Evolutionary conservation across 1,140 invertebrate species (phyloP).

Genomic region (Psilanteris sp.): DNA sequence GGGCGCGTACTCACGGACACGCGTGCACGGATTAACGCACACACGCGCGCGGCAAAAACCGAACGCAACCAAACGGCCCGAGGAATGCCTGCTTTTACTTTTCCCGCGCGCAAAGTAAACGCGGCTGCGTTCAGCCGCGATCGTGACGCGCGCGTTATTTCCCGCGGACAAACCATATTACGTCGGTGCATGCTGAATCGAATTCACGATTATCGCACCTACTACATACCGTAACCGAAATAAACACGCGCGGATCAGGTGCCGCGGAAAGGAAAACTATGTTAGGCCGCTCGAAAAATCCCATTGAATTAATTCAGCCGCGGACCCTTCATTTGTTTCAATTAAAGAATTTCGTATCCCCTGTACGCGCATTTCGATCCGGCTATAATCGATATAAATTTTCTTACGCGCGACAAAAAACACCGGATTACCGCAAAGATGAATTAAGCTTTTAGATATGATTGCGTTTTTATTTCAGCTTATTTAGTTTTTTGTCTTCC

Average conservation of each 20-base stretch:
- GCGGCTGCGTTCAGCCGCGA: slow-evolving; percentile 44
- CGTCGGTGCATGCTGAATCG: slow-evolving; percentile 42
- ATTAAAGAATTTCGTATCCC: slow-evolving; percentile 25
- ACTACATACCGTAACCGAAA: slow-evolving; percentile 46
- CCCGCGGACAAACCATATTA: slow-evolving; percentile 41
- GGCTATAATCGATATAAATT: slow-evolving; percentile 34
- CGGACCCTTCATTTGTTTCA: slow-evolving; percentile 10
- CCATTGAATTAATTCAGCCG: slow-evolving; percentile 46
- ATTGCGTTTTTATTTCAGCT: too few relatives aligned
- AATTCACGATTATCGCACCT: slow-evolving; percentile 56
- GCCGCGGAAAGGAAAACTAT: slow-evolving; percentile 61
- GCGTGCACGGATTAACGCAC: too few relatives aligned
- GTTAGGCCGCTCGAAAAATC: slow-evolving; percentile 33
- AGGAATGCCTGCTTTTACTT: slow-evolving; percentile 71
- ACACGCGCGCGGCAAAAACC: too few relatives aligned
- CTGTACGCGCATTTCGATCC: slow-evolving; percentile 25
- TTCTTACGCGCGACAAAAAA: not conserved
- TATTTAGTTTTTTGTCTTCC: too few relatives aligned
- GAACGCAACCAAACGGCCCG: slow-evolving; percentile 45
- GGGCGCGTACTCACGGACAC: too few relatives aligned
- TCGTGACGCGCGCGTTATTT: slow-evolving; percentile 57
- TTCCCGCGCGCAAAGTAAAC: slow-evolving; percentile 64
- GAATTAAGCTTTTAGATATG: too few relatives aligned
- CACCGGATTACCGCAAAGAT: slow-evolving; percentile 22
- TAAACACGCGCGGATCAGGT: slow-evolving; percentile 51